Evolutionary conservation across 2,797 vertebrate genomes (phyloP).

Genomic region (Erithacus rubecula): DNA sequence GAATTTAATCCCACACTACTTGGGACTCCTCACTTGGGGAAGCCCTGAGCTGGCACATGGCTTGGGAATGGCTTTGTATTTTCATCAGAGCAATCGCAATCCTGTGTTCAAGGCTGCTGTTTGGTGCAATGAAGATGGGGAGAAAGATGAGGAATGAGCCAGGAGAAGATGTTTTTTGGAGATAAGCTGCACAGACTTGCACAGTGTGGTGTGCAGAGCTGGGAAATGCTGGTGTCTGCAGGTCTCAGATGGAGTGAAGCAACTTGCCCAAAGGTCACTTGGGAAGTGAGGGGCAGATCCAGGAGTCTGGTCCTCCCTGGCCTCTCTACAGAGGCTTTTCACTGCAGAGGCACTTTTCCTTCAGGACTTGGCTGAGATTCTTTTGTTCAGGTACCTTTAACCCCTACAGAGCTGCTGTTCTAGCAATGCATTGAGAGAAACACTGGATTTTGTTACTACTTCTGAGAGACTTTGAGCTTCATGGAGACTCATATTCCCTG

Average conservation of each 20-base stretch:
- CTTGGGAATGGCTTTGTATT: neutral
- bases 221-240: neutral
- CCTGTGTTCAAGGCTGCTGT: neutral
- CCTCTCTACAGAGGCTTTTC: neutral
- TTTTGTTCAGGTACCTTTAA: neutral
- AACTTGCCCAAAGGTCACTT: neutral
- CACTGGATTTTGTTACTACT: fast-evolving
- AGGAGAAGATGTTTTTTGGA: neutral
- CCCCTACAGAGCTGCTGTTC: neutral
- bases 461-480: neutral
- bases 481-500: neutral
- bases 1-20: neutral
- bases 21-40: neutral
- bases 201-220: neutral
- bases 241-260: neutral
- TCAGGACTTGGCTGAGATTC: neutral
- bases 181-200: slow-evolving; percentile 24
- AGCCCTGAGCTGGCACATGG: neutral
- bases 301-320: neutral
- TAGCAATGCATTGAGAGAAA: neutral
- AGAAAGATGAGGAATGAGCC: neutral
- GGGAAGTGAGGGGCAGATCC: neutral
- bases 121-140: neutral
- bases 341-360: neutral
- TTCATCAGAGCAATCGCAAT: neutral